A percentile compares a stretch with the other conserved stretches of the same genome.
phyloP scores from a whole-genome alignment of 2,797 vertebrate genomes.

The Tauraco hartlaubi region DNA sequence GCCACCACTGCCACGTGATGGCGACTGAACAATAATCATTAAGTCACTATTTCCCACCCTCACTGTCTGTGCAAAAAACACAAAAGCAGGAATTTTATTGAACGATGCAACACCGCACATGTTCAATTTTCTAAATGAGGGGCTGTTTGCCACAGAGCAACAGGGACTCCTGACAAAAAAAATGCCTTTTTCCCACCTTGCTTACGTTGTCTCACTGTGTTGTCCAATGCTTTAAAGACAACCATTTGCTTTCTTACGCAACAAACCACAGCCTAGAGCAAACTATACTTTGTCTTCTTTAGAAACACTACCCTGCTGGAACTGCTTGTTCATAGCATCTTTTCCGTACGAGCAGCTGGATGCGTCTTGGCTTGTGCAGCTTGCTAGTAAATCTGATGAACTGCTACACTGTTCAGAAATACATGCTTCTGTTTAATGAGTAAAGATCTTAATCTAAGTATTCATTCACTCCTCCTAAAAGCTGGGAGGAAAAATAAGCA shows the following conservation, averaged over 20 bases:
- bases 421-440: background rate
- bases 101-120: background rate
- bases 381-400: background rate
- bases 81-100: background rate
- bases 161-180: background rate
- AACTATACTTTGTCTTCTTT: background rate
- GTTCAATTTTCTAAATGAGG: background rate
- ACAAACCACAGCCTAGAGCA: constrained; percentile 4
- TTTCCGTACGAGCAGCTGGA: background rate
- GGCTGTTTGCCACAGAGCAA: background rate
- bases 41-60: background rate
- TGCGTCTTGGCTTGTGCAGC: background rate
- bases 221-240: background rate
- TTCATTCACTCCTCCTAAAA: background rate
- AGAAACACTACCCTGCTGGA: background rate
- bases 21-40: background rate
- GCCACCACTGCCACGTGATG: background rate
- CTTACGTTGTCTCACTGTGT: background rate
- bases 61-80: background rate
- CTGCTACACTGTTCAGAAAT: background rate
- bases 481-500: background rate
- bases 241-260: background rate
- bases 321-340: background rate
- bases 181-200: background rate
- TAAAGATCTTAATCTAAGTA: constrained; percentile 22